Conservation (phyloP, 2,797 vertebrate genomes). For the Bradypus variegatus region DNA sequence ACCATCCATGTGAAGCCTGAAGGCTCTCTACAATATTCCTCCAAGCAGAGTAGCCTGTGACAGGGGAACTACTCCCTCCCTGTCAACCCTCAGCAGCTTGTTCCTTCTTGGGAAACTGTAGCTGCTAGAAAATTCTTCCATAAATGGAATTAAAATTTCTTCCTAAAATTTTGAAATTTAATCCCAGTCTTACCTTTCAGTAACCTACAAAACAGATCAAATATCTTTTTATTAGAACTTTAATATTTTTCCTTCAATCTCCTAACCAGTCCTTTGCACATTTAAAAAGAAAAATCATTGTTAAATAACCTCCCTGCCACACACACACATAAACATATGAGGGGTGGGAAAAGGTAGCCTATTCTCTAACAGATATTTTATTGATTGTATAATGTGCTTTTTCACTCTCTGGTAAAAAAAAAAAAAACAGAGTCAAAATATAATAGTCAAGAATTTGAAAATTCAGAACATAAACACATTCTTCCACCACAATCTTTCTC, state of each 20-base stretch:
- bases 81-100: not conserved
- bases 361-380: slow-evolving; percentile 27
- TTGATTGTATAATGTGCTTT: slow-evolving; percentile 19
- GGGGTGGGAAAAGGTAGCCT: not conserved
- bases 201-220: not conserved
- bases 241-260: not conserved
- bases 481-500: not conserved
- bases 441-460: slow-evolving; percentile 26
- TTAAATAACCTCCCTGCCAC: not conserved
- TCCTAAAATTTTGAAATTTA: slow-evolving; percentile 36
- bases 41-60: not conserved
- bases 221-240: not conserved
- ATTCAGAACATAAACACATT: slow-evolving; percentile 30
- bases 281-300: not conserved
- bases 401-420: not conserved
- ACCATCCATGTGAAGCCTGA: not conserved
- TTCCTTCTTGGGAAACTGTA: slow-evolving; percentile 1
- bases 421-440: slow-evolving; percentile 21
- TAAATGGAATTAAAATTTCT: slow-evolving; percentile 24
- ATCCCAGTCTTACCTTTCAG: not conserved
- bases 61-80: too few relatives aligned
- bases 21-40: not conserved
- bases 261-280: not conserved
- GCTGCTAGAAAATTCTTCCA: slow-evolving; percentile 14
- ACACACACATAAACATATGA: not conserved